Conservation (phyloP, 2,888 invertebrate genomes). For the Lamellibrachia columna region DNA sequence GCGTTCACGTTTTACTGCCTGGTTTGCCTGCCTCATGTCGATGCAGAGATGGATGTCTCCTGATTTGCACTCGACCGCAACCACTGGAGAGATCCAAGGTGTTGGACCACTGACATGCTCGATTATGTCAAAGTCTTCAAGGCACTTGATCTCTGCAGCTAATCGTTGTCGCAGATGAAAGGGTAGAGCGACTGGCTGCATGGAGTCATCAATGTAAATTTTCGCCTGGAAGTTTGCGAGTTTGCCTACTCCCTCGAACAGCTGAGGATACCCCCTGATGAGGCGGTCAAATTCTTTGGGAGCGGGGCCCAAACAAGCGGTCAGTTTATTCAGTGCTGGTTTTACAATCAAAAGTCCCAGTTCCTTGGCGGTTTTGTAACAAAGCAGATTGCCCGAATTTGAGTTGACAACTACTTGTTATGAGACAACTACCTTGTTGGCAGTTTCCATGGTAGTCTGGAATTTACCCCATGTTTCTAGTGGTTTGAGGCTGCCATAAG, state of each 20-base stretch:
- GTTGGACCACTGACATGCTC: constrained; percentile 47
- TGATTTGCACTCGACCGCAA: constrained; percentile 44
- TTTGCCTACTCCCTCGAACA: constrained; percentile 26
- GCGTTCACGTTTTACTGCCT: constrained; percentile 28
- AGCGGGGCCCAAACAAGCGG: background rate
- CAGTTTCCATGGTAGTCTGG: background rate
- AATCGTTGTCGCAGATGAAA: constrained; percentile 44
- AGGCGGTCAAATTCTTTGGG: background rate
- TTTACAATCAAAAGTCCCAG: background rate
- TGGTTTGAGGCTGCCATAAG: background rate
- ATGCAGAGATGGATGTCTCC: constrained; percentile 43
- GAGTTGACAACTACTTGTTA: background rate
- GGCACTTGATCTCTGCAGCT: constrained; percentile 43
- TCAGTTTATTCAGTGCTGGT: background rate
- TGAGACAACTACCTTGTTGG: background rate
- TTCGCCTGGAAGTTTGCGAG: constrained; percentile 34
- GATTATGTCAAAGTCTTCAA: constrained; percentile 45
- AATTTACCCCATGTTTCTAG: background rate
- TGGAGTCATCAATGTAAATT: constrained; percentile 37
- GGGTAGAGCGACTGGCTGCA: constrained; percentile 40
- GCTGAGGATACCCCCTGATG: background rate
- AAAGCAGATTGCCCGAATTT: background rate
- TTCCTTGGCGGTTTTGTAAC: background rate
- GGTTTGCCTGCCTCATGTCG: constrained; percentile 44
- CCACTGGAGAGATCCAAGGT: constrained; percentile 48